Evolutionary conservation across 2,888 invertebrate species (phyloP), one percentile per base, ranked within the genome.

Genomic region (Eretmocerus hayati): DNA sequence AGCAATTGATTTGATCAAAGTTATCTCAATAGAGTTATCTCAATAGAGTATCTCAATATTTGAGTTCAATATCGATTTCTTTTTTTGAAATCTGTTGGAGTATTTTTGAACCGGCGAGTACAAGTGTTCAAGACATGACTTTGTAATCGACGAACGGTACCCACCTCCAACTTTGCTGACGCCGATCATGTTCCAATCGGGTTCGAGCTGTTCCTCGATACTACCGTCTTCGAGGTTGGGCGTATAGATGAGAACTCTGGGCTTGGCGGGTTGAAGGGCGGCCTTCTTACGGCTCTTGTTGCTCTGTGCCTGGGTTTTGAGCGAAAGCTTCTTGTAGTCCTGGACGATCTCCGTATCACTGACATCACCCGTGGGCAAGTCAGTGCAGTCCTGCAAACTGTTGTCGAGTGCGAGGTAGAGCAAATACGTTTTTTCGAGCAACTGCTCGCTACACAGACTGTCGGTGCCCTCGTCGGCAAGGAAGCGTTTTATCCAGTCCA

Each of bases 331-430:
- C 63, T 86, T 84, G 73, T 88, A 88, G 72, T 87, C 86, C 65
- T 83, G 83, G 31, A 89, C 83, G 55, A 87, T 79, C 63, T 87
- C 86, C 21, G 85, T 84, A 68, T 87, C 84, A 53, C 81, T 83
- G 49, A 78, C 71, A 52, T 79, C 78, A 8, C 77, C 77, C 53
- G 64, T 59, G 6, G 86, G 86, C 62, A 88, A 75, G 64, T 86
- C 85, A 52, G 81, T 80, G 73, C 87, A 89, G 74, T 90, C 89
- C 60, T 86, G 85, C 57, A 90, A 75, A 31, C 81, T 81, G 66
- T 88, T 87, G 66, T 81, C 83, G 52, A 80, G 75, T 57, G 86
- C 85, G 52, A 88, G 77, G 72, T 84, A 88, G 63, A 89, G 73
- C 72, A 88, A 77, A 67, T 86, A 85, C 18, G 82, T 79, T 75